These are phyloP conservation scores for Platycercus adscitus DNA, from an alignment of 2,113 vertebrate genomes.

Conservation along the genomic window DNA sequence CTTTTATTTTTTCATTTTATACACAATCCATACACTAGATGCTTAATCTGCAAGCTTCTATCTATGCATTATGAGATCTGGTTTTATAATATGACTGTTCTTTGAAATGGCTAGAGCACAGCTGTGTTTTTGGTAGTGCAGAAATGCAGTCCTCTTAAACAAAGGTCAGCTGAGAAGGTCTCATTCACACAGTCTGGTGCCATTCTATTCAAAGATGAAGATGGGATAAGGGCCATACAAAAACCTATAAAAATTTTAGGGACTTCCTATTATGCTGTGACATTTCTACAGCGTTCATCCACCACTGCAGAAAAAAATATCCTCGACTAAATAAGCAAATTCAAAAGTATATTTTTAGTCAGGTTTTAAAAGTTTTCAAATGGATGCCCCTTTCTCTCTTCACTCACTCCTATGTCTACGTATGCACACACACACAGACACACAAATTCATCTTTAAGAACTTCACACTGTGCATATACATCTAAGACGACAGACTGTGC, in stretches of 20 bases:
- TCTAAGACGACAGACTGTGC: neutral
- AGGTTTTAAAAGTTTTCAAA: neutral
- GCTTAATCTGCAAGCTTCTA: neutral
- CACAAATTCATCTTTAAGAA: neutral
- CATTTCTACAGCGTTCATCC: neutral
- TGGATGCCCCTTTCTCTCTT: neutral
- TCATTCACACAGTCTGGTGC: neutral
- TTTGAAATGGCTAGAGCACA: neutral
- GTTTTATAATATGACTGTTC: neutral
- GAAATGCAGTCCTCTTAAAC: neutral
- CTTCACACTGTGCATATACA: neutral
- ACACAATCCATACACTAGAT: neutral
- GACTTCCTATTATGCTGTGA: neutral
- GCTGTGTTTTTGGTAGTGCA: neutral
- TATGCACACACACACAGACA: neutral
- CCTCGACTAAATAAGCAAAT: neutral
- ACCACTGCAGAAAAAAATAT: neutral
- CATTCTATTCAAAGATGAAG: neutral
- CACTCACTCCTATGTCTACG: fast-evolving
- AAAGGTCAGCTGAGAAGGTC: neutral
- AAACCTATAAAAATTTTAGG: neutral
- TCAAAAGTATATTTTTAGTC: neutral
- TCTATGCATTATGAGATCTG: neutral
- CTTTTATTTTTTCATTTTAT: constrained; percentile 29
- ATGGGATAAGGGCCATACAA: neutral